Evolutionary conservation across 2,113 vertebrate genomes (phyloP).

Genomic region (Pachyramphus minor): DNA sequence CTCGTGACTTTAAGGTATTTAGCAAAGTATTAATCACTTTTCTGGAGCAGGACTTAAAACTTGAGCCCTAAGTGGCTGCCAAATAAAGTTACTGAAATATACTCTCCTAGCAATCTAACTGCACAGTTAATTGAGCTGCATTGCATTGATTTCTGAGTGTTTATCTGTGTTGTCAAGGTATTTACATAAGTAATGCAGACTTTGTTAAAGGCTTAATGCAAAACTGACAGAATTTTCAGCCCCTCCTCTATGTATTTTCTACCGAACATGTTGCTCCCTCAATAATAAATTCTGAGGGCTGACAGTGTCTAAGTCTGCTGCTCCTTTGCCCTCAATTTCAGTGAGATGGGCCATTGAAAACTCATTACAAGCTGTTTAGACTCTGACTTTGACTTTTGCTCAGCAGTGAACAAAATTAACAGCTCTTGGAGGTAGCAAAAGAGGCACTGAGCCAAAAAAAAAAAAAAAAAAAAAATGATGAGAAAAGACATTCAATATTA

Average conservation of each 20-base stretch:
- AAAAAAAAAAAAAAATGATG: conserved; percentile 28
- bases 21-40: background rate
- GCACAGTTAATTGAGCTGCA: conserved; percentile 34
- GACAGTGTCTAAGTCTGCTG: conserved; percentile 79
- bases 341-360: conserved; percentile 88
- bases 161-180: conserved; percentile 43
- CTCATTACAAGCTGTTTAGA: conserved; percentile 90
- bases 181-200: conserved; percentile 45
- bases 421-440: conserved; percentile 81
- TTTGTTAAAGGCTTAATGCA: conserved; percentile 19
- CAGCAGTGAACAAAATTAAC: conserved; percentile 85
- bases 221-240: conserved; percentile 6
- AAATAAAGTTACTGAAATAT: background rate
- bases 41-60: background rate
- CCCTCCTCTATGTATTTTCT: conserved; percentile 51
- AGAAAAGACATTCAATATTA: conserved; percentile 73
- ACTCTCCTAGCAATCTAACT: background rate
- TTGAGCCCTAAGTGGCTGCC: background rate
- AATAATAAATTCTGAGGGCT: conserved; percentile 79
- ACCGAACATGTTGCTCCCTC: conserved; percentile 46
- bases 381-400: conserved; percentile 88
- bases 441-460: conserved; percentile 77
- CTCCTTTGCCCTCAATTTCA: conserved; percentile 88
- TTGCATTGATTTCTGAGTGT: conserved; percentile 13
- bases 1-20: background rate